Conservation (phyloP, 2,113 vertebrate genomes). For the Cromileptes altivelis region DNA sequence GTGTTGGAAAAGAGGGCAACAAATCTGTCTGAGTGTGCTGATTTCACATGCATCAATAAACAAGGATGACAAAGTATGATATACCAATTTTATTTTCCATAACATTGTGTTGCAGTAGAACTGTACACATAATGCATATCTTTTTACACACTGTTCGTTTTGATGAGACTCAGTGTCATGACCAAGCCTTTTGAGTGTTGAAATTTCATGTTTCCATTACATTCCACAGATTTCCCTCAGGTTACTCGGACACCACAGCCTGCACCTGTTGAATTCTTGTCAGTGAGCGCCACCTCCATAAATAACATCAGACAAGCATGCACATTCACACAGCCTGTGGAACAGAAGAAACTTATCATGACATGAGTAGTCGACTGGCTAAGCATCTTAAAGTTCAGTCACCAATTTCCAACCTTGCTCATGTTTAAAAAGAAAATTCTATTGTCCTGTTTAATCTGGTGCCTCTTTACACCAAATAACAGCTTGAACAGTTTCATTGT, state of each 20-base stretch:
- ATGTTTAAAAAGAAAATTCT: slow-evolving; percentile 19
- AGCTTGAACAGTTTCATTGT: slow-evolving; percentile 7
- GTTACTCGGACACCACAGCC: slow-evolving; percentile 38
- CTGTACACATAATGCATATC: slow-evolving; percentile 70
- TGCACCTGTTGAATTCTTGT: slow-evolving; percentile 45
- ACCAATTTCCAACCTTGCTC: background rate
- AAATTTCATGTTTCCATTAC: slow-evolving; percentile 64
- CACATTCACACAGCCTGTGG: slow-evolving; percentile 54
- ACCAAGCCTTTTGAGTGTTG: slow-evolving; percentile 36
- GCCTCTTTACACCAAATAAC: slow-evolving; percentile 21
- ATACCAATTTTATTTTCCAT: slow-evolving; percentile 67
- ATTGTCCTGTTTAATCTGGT: slow-evolving; percentile 23
- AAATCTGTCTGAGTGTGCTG: background rate
- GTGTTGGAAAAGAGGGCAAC: background rate
- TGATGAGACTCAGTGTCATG: slow-evolving; percentile 33
- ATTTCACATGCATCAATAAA: slow-evolving; percentile 15
- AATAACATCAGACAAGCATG: slow-evolving; percentile 68
- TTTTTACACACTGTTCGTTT: slow-evolving; percentile 53
- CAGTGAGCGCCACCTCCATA: slow-evolving; percentile 38
- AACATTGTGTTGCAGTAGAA: slow-evolving; percentile 64
- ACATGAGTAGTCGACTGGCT: slow-evolving; percentile 37
- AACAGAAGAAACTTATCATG: slow-evolving; percentile 57
- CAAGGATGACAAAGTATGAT: slow-evolving; percentile 27
- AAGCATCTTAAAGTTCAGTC: slow-evolving; percentile 32
- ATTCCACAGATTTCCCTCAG: slow-evolving; percentile 73